A percentile compares a stretch with the other conserved stretches of the same genome.
Conservation (phyloP, 2,888 invertebrate genomes). For the Eledona agricola region DNA sequence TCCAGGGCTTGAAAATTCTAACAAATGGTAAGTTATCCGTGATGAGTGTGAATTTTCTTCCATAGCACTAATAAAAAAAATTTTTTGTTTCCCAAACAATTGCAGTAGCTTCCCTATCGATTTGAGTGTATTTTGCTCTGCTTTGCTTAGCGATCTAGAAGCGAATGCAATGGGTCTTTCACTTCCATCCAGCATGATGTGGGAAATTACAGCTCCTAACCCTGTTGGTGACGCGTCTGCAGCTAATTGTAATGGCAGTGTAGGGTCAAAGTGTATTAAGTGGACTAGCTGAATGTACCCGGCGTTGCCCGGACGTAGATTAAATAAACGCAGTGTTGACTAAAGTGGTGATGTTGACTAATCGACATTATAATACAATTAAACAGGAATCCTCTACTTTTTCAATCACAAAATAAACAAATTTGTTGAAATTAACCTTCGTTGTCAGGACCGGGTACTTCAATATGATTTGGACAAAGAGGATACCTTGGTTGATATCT, state of each 20-base stretch:
- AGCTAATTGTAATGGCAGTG: conserved; percentile 46
- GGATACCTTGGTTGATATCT: too few species aligned
- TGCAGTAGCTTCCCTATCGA: conserved; percentile 56
- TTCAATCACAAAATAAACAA: too few species aligned
- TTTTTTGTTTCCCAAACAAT: conserved; percentile 25
- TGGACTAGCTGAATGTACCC: conserved; percentile 40
- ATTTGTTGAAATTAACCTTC: too few species aligned
- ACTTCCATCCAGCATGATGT: conserved; percentile 48
- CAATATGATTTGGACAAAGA: too few species aligned
- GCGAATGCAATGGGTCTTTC: conserved; percentile 47
- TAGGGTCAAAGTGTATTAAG: conserved; percentile 44
- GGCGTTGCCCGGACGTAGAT: conserved; percentile 21
- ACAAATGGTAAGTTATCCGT: conserved; percentile 36
- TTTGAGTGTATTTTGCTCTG: conserved; percentile 35
- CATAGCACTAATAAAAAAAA: conserved; percentile 34
- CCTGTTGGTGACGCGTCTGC: conserved; percentile 54
- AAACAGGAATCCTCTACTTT: too few species aligned
- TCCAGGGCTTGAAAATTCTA: conserved; percentile 25
- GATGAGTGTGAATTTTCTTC: conserved; percentile 31
- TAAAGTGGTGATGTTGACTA: too few species aligned
- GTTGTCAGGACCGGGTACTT: too few species aligned
- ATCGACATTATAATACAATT: too few species aligned
- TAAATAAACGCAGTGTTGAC: too few species aligned
- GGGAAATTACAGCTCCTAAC: conserved; percentile 52
- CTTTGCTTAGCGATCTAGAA: conserved; percentile 18